Evolutionary conservation across 2,888 invertebrate species (phyloP).

Genomic region (Nomada ferruginata): DNA sequence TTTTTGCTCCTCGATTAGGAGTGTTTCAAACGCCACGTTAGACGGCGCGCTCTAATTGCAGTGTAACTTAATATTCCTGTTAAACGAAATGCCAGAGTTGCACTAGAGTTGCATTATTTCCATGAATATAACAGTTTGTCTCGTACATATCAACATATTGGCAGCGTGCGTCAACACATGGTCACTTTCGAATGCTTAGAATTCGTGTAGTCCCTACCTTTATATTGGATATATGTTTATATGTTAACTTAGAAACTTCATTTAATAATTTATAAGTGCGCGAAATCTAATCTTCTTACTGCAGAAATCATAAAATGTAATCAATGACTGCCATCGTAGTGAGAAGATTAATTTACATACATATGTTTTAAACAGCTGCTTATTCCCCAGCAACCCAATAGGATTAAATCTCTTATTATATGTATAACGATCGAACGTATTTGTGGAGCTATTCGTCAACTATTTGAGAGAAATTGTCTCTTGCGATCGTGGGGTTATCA

Average conservation of each 20-base stretch:
- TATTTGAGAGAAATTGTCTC: background rate
- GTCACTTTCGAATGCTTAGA: no score
- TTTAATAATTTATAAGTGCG: no score
- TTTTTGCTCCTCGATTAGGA: slow-evolving; percentile 18
- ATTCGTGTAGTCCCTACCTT: no score
- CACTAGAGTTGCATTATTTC: background rate
- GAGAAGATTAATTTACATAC: no score
- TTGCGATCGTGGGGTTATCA: background rate
- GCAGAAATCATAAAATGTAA: no score
- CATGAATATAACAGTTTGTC: background rate
- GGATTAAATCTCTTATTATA: background rate
- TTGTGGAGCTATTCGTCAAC: background rate
- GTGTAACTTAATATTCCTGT: background rate
- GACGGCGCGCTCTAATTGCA: background rate
- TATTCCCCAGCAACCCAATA: background rate
- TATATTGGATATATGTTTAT: no score
- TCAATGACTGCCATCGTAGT: no score
- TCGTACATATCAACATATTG: no score
- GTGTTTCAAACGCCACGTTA: background rate
- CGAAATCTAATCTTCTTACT: no score
- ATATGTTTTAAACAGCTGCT: no score
- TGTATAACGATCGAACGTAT: background rate
- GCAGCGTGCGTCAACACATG: no score
- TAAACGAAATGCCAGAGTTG: background rate
- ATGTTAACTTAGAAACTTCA: no score